Conservation (phyloP, 1,140 invertebrate species). For the Wiebesia pumilae region DNA sequence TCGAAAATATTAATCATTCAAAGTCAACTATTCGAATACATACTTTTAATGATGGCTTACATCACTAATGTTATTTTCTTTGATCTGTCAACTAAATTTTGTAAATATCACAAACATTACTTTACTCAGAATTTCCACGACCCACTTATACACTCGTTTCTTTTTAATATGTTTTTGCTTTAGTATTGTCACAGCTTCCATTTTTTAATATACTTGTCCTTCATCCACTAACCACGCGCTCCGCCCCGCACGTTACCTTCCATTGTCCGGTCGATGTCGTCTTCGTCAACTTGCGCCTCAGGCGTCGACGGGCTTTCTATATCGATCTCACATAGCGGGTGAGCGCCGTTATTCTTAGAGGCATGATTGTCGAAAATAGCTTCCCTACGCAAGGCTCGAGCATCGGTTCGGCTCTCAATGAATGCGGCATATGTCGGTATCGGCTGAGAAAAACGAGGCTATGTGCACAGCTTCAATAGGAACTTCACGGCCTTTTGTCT, state of each 20-base stretch:
- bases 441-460: neutral
- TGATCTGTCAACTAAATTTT: neutral
- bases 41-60: neutral
- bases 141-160: neutral
- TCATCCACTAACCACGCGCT: neutral
- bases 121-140: neutral
- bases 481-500: neutral
- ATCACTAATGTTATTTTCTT: neutral
- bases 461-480: neutral
- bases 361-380: slow-evolving; percentile 32
- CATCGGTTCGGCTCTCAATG: slow-evolving; percentile 30
- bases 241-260: neutral
- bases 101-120: neutral
- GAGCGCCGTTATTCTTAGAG: slow-evolving; percentile 38
- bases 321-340: slow-evolving; percentile 27
- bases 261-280: neutral
- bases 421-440: slow-evolving; percentile 3
- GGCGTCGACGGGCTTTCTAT: slow-evolving; percentile 5
- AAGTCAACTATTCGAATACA: neutral
- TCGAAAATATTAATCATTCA: neutral
- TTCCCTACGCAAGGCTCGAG: neutral
- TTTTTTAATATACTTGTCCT: neutral
- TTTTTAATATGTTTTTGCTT: neutral
- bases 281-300: neutral
- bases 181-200: neutral